These are phyloP conservation scores for Limanda limanda DNA, from an alignment of 2,113 vertebrate genomes.

Conservation along the genomic window DNA sequence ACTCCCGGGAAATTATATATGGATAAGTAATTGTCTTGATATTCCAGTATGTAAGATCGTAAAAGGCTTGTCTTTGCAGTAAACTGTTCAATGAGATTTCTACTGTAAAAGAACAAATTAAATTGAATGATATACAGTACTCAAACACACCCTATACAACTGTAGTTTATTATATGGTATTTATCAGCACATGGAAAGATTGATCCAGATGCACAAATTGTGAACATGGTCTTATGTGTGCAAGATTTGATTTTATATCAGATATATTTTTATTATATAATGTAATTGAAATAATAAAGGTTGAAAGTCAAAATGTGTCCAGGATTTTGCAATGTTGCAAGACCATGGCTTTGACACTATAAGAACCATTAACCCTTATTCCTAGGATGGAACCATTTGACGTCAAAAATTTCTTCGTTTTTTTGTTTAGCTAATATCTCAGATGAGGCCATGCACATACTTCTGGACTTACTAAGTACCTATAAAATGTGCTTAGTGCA, in stretches of 20 bases:
- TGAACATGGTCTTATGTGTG: neutral
- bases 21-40: neutral
- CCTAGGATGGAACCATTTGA: too few species aligned
- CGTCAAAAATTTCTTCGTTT: too few species aligned
- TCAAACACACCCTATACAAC: neutral
- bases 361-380: too few species aligned
- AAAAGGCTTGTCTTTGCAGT: neutral
- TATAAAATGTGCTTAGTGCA: too few species aligned
- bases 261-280: too few species aligned
- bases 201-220: neutral
- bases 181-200: neutral
- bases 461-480: too few species aligned
- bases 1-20: slow-evolving; percentile 1
- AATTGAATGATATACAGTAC: neutral
- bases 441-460: too few species aligned
- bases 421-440: too few species aligned
- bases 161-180: neutral
- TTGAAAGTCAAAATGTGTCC: neutral
- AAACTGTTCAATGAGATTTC: neutral
- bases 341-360: too few species aligned
- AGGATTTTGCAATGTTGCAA: too few species aligned
- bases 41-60: neutral
- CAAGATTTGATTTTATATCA: neutral
- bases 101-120: neutral
- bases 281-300: neutral